Evolutionary conservation across 1,140 invertebrate genomes (phyloP), one percentile per base, ranked within the genome.

Genomic region (Battus philenor): DNA sequence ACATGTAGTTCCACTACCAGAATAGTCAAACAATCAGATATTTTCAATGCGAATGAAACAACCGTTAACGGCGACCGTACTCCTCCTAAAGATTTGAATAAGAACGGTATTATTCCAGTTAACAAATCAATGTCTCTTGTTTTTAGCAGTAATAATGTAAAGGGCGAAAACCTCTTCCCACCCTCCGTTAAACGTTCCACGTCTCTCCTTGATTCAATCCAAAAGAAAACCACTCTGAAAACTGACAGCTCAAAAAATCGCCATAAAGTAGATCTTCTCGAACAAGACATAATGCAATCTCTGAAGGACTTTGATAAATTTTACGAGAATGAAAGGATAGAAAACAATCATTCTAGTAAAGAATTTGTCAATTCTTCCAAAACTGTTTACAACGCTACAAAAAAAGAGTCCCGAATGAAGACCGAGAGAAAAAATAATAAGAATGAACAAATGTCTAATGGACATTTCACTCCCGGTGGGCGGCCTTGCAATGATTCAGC

Each of bases 111-210:
- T 50, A 68, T 75, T 18, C 84, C 81, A 30, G 83, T 83, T 69
- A 86, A 86, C 66, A 87, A 87, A 59, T 86, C 86, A 9, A 78
- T 75, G 47, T 86, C 86, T 82, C 74, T 87, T 55, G 73, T 79
- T 86, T 87, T 86, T 86, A 86, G 82, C 76, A 82, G 65, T 67
- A 87, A 84, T 60, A 87, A 84, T 69, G 60, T 78, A 50, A 62
- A 71, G 49, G 66, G 63, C 50, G 77, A 86, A 49, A 74, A 73
- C 55, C 66, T 86, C 44, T 83, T 79, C 72, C 84, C 80, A 50
- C 78, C 78, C 55, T 85, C 75, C 43, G 68, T 79, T 49, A 86
- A 85, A 71, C 71, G 83, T 59, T 87, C 86, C 69, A 78, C 79
- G 31, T 86, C 84, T 68, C 71, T 86, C 53, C 73, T 81, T 44